Conservation (phyloP, 2,797 vertebrate genomes). For the Distichodus sexfasciatus region DNA sequence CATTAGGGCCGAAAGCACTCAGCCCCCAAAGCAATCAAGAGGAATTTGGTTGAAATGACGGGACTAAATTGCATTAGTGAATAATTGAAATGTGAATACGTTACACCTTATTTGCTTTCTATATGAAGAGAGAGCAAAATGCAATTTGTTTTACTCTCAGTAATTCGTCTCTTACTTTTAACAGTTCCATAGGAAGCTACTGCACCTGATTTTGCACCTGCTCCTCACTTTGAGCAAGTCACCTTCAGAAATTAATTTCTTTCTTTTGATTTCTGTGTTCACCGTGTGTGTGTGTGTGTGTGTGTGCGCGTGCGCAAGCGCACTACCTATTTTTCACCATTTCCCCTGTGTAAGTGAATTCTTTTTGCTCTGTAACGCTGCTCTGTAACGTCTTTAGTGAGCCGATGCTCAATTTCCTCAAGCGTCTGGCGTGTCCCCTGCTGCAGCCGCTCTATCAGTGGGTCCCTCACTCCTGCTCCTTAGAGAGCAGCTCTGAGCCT, state of each 20-base stretch:
- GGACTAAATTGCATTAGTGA: neutral
- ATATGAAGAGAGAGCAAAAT: neutral
- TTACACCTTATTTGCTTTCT: neutral
- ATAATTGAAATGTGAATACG: neutral
- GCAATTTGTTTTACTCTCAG: too few species aligned
- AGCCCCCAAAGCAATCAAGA: neutral
- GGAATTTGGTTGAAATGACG: neutral
- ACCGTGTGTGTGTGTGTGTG: neutral
- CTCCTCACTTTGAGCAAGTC: too few species aligned
- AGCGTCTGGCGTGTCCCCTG: neutral
- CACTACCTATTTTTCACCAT: neutral
- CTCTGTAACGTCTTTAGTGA: neutral
- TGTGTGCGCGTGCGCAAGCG: neutral
- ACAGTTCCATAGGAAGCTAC: too few species aligned
- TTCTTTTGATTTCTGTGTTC: neutral
- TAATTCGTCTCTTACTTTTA: too few species aligned
- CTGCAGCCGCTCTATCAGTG: slow-evolving; percentile 5
- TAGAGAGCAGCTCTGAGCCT: slow-evolving; percentile 32
- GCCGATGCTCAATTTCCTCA: neutral
- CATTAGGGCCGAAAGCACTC: neutral
- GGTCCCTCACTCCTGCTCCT: slow-evolving; percentile 18
- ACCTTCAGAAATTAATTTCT: neutral
- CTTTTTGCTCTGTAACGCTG: neutral
- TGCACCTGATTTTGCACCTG: too few species aligned
- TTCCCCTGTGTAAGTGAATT: neutral